Base-by-base conservation (phyloP, 2,797 vertebrate species). In the Acrossocheilus fasciatus region DNA sequence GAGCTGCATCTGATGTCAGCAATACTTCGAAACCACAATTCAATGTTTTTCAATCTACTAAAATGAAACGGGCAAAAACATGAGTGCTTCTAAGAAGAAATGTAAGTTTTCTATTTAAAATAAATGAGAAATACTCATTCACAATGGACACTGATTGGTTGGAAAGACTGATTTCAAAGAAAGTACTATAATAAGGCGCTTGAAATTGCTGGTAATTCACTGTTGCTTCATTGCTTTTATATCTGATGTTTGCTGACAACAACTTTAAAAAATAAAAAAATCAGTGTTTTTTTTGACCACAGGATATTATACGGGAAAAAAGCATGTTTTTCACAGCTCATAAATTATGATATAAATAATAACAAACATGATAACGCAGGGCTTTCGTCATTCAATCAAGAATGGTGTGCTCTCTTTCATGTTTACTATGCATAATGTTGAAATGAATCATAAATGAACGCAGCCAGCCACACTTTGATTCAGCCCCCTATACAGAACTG, bases 291-390 rank as follows among this genome's bases (percentile, higher is more conserved):
- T 50, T 64, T 20, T 34, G n/a, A 66, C 36, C 64, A 36, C 83
- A 81, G 83, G 83, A 85, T 83, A 86, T 83, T 72, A 81, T 45
- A 74, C 17, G 26, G 12, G 34, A 36, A 76, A 73, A 50, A 50
- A 36, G 17, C 47, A 20, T 64, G 78, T 57, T 86, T 87, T 88
- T 81, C 68, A 52, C 62, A 34, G 36, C 36, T 36, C 18, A 39
- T 45, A 41, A 70, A 36, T 66, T 9, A 69, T 84, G 43, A 79
- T 59, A 34, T 34, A 70, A 85, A 47, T 59, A 7, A 14, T 30
- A 52, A 41, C 23, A 66, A 69, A 72, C 50, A 77, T n/a, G 68
- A 75, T 36, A 43, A 70, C 34, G 23, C n/a, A 45, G 73, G 20
- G 9, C 54, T 43, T 86, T 68, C 20, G 52, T 66, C 76, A 50